Base-by-base conservation (phyloP, 1,140 invertebrate genomes). In the Trachymyrmex cornetzi region DNA sequence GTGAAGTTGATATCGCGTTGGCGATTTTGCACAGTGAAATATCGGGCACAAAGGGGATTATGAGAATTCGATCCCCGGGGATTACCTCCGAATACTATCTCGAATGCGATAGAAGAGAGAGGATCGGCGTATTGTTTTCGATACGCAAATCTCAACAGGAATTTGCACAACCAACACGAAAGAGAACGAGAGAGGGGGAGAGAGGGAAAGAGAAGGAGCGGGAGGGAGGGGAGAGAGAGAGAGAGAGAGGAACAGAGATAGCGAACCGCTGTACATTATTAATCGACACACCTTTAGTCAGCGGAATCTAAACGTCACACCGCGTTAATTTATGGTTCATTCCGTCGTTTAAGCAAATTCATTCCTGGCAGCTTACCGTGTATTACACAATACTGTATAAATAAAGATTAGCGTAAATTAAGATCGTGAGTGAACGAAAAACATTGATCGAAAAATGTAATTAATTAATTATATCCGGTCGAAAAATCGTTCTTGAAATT, bases 11-110 rank as follows among this genome's bases (percentile, higher is more conserved):
- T 90, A 87, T 85, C 88, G 77, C 86, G 53, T 53, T 30, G 74
- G 63, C 86, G 86, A 89, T 90, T 90, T 88, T 59, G 79, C 77
- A 87, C 86, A 74, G 82, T 77, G 84, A 88, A 90, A 90, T 90
- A 90, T 90, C 82, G 88, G 86, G 64, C 59, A 85, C 89, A 90
- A 90, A 90, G 86, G 77, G 89, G 89, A 90, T 90, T 90, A 90
- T 86, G 88, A 86, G 81, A 81, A 90, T 90, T 90, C 88, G 67
- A 82, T 64, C 81, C 80, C 88, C 71, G 67, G 77, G 89, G 89
- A 90, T 90, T 90, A 85, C 88, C 82, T 88, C 80, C 87, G 81
- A 90, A 90, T 89, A 77, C 77, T 88, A 85, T 84, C 80, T 84
- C 80, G 69, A 14, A 61, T n/a, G 69, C 30, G 53, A 38, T 44